Percentiles rank a stretch among this genome's conserved stretches.
phyloP scores from a whole-genome alignment of 1,140 invertebrate species.

The Lepidurus apus region DNA sequence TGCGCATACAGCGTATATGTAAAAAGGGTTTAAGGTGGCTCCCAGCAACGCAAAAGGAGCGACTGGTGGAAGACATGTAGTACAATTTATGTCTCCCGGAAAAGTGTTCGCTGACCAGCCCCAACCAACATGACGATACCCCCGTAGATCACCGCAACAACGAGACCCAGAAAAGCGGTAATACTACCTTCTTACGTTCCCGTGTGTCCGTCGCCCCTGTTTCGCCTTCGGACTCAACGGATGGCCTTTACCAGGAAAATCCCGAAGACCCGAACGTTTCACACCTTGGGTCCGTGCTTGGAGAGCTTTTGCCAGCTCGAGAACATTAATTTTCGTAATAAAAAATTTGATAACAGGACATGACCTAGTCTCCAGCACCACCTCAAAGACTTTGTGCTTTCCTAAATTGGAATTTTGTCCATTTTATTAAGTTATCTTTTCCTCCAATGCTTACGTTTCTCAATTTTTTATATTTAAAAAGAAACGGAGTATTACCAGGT shows the following conservation, averaged over 20 bases:
- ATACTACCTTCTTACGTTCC: not conserved
- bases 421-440: too few relatives aligned
- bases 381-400: too few relatives aligned
- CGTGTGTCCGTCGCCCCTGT: slow-evolving; percentile 1
- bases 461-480: too few relatives aligned
- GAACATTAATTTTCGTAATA: not conserved
- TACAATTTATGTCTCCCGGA: slow-evolving; percentile 18
- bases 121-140: slow-evolving; percentile 3
- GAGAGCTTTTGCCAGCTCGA: not conserved
- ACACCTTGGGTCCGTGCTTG: not conserved
- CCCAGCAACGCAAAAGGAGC: not conserved
- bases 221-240: slow-evolving; percentile 11
- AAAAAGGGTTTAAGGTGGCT: slow-evolving; percentile 7
- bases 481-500: too few relatives aligned
- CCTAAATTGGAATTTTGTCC: too few relatives aligned
- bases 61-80: not conserved
- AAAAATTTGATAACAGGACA: not conserved
- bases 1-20: not conserved
- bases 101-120: not conserved
- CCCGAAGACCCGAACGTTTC: not conserved
- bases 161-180: slow-evolving; percentile 6
- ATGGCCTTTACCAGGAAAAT: slow-evolving; percentile 21
- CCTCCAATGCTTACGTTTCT: too few relatives aligned
- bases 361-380: not conserved
- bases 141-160: slow-evolving; percentile 5